phyloP scores from a whole-genome alignment of 1,140 invertebrate genomes.

The Oncopeltus fasciatus region DNA sequence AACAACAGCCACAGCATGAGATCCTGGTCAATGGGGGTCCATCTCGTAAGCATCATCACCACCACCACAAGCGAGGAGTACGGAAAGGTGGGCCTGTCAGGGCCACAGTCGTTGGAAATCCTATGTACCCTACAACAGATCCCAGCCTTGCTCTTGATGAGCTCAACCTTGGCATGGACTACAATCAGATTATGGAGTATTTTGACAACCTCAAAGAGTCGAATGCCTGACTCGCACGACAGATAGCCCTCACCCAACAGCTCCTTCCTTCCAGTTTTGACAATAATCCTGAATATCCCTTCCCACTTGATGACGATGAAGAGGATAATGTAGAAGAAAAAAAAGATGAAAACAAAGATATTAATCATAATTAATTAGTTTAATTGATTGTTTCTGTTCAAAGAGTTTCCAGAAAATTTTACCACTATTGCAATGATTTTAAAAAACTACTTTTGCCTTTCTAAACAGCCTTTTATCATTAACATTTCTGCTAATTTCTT shows the following conservation, averaged over 20 bases:
- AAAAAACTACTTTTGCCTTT: no score
- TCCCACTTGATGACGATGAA: not conserved
- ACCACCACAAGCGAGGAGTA: slow-evolving; percentile 18
- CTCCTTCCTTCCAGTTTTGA: slow-evolving; percentile 1
- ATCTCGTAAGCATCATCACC: slow-evolving; percentile 17
- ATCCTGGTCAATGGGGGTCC: slow-evolving; percentile 10
- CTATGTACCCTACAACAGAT: slow-evolving; percentile 49
- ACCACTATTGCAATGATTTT: no score
- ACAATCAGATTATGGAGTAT: slow-evolving; percentile 92
- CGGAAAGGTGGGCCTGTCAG: slow-evolving; percentile 24
- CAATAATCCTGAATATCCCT: not conserved
- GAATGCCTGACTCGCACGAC: slow-evolving; percentile 31
- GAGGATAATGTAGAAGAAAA: no score
- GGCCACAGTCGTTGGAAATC: slow-evolving; percentile 73
- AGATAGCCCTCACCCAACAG: not conserved
- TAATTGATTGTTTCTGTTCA: no score
- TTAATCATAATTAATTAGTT: no score
- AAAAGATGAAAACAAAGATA: no score
- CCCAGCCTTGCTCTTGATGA: slow-evolving; percentile 46
- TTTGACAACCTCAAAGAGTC: slow-evolving; percentile 91
- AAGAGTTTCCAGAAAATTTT: no score
- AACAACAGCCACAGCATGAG: slow-evolving; percentile 33
- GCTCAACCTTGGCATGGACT: slow-evolving; percentile 78
- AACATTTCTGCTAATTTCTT: no score
- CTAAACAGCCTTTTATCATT: no score